Evolutionary conservation across 2,888 invertebrate species (phyloP), one percentile per base, ranked within the genome.

Genomic region (Orthosia incerta): DNA sequence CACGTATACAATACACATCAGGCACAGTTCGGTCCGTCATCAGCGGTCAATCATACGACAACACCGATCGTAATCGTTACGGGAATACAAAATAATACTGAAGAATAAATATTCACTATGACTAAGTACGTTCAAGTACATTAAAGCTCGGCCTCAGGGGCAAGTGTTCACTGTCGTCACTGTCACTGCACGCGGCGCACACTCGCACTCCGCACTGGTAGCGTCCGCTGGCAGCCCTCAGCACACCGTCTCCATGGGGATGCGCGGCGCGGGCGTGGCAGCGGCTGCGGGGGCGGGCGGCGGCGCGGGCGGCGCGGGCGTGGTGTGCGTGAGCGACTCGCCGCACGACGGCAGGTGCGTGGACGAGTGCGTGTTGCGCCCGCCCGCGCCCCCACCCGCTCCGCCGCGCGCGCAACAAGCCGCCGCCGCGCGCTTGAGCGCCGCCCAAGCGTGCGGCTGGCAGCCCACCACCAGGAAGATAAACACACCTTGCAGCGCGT

Each of bases 381-480:
- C 84, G 86, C 85, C 79, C 77, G 78, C 65, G 83, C 85, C 92
- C 93, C 86, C 95, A 82, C 97, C 94, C 88, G 94, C 94, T 0
- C 72, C 74, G 2, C 48, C 97, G 72, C 96, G 98, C 97, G 88
- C 97, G 97, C 97, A 97, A 90, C 94, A 93, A 82, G 91, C 92
- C 53, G 89, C 91, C 31, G 89, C 91, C 83, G 90, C 89, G 83
- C 94, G 93, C 89, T 93, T 93, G 55, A 94, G 90, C 82, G 95
- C 95, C 59, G 93, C 93, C 93, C 94, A 93, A 93, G 98, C 97
- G 96, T 98, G 98, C 74, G 98, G 98, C 96, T 98, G 98, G 93
- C 98, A 98, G 66, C 98, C 98, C 86, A 98, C 98, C 83, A 98
- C 98, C 89, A 98, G 97, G 94, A 98, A 99, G 89, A 98, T 98